phyloP scores from a whole-genome alignment of 35 echinoderm and acorn worm species.

The Diadema setosum region DNA sequence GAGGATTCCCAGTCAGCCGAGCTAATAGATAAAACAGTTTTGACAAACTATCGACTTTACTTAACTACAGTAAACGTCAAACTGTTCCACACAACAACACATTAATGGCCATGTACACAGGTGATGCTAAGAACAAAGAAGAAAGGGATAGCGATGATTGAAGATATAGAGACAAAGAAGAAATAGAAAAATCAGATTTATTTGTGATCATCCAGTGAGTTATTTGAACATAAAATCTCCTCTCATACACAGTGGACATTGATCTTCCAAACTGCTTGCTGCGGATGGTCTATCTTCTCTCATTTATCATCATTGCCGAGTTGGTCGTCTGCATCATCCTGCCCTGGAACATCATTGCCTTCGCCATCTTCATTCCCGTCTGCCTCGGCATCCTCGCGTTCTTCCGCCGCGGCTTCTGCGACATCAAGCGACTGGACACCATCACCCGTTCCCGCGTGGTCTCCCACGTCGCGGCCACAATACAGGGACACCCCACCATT shows the following conservation, averaged over 20 bases:
- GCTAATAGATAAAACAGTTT: no score
- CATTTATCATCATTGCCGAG: conserved; percentile 12
- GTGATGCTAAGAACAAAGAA: no score
- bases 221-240: no score
- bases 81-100: no score
- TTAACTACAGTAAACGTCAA: no score
- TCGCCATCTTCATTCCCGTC: conserved; percentile 6
- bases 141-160: no score
- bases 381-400: conserved; percentile 15
- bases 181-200: no score
- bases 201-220: no score
- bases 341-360: conserved; percentile 27
- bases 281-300: conserved; percentile 26
- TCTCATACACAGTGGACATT: conserved; percentile 26
- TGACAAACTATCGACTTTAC: no score
- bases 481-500: conserved; percentile 77
- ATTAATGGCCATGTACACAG: no score
- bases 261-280: conserved; percentile 48
- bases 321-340: conserved; percentile 35
- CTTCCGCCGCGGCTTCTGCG: conserved; percentile 71
- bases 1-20: no score
- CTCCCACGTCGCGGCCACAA: conserved; percentile 60
- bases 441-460: conserved; percentile 41
- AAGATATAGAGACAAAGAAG: no score
- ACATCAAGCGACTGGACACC: conserved; percentile 67